Percentiles rank a stretch among this genome's conserved stretches.
Evolutionary conservation across 1,140 invertebrate genomes (phyloP).

Genomic region (Macrotrachela quadricornifera): DNA sequence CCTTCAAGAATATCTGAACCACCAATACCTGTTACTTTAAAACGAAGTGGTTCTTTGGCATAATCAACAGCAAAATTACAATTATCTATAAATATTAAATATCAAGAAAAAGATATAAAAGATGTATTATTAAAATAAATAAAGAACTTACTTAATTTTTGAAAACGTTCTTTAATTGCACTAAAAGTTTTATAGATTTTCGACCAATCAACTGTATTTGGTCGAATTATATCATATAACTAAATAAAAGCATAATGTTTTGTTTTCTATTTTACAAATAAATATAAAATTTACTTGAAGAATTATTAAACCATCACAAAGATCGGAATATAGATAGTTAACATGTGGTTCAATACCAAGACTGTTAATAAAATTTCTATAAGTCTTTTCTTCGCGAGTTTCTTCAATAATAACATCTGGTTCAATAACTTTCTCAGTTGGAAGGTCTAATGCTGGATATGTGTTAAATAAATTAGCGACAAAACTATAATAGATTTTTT

Average conservation of each 20-base stretch:
- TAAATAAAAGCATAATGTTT: conserved; percentile 23
- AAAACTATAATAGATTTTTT: conserved; percentile 38
- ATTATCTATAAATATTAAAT: conserved; percentile 48
- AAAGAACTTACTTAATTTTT: conserved; percentile 13
- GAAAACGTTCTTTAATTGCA: conserved; percentile 16
- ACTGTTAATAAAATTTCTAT: conserved; percentile 98
- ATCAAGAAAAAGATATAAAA: not conserved
- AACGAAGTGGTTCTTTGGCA: conserved; percentile 61
- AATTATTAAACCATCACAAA: conserved; percentile 85
- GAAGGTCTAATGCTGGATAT: conserved; percentile 51
- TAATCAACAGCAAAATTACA: conserved; percentile 94
- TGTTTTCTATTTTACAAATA: not conserved
- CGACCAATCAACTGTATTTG: conserved; percentile 84
- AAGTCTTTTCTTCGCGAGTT: conserved; percentile 40
- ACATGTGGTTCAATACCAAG: conserved; percentile 88
- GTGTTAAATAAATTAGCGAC: conserved; percentile 98
- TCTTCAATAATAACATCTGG: conserved; percentile 22
- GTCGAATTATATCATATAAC: conserved; percentile 85
- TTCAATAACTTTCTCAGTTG: conserved; percentile 5
- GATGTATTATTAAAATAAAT: not conserved
- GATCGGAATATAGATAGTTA: conserved; percentile 86
- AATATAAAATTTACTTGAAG: conserved; percentile 42
- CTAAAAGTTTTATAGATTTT: conserved; percentile 45
- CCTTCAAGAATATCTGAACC: conserved; percentile 88
- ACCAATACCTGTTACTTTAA: conserved; percentile 84